These are phyloP conservation scores for Cecropterus lyciades DNA, from an alignment of 1,140 invertebrate species.

Conservation along the genomic window DNA sequence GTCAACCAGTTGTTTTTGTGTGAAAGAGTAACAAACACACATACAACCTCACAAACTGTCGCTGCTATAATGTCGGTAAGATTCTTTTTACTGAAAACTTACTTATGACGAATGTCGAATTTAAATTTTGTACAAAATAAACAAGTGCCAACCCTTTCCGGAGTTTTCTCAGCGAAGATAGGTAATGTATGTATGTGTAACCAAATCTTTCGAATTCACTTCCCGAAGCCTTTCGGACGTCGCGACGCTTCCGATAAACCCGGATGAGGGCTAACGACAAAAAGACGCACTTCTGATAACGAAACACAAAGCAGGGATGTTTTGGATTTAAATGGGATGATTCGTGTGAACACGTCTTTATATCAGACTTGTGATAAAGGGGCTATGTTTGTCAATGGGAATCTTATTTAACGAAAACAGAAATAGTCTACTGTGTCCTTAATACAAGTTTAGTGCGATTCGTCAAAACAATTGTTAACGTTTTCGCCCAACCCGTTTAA, in stretches of 20 bases:
- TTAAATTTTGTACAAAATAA: too few species aligned
- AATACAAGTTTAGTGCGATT: too few species aligned
- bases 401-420: neutral
- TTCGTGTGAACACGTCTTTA: neutral
- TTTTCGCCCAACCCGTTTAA: too few species aligned
- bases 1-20: too few species aligned
- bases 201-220: constrained; percentile 21
- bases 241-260: constrained; percentile 7
- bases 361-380: neutral
- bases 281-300: constrained; percentile 20
- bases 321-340: constrained; percentile 8
- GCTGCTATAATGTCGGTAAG: too few species aligned
- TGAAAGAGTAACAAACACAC: too few species aligned
- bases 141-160: neutral
- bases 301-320: constrained; percentile 12
- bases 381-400: neutral
- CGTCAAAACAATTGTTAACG: too few species aligned
- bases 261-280: constrained; percentile 16
- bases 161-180: neutral
- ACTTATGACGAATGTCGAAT: too few species aligned
- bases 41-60: too few species aligned
- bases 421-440: too few species aligned
- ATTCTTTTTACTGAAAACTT: too few species aligned
- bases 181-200: constrained; percentile 22
- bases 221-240: constrained; percentile 9